A percentile compares a stretch with the other conserved stretches of the same genome.
These are phyloP conservation scores for Protobothrops flavoviridis DNA, from an alignment of 2,113 vertebrate genomes.

Conservation along the genomic window DNA sequence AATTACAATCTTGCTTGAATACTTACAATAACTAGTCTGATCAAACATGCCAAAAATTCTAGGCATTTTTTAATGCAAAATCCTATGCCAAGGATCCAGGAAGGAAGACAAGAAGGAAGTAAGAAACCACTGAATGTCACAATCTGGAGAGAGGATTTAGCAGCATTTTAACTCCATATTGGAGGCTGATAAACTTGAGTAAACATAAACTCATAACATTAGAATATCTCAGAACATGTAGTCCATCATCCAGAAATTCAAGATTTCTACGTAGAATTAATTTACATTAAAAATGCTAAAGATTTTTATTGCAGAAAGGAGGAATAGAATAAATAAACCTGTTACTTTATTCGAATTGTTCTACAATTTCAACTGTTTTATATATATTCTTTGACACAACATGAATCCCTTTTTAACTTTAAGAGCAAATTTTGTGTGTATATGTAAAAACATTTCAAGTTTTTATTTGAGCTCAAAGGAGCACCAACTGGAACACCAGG, in stretches of 20 bases:
- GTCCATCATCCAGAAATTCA: constrained; percentile 6
- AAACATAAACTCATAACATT: constrained; percentile 12
- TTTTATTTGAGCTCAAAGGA: background rate
- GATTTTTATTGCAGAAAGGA: background rate
- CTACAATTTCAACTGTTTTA: background rate
- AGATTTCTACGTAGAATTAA: background rate
- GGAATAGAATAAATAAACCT: background rate
- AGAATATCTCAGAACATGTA: background rate
- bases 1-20: background rate
- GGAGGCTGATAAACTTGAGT: background rate
- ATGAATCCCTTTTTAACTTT: background rate
- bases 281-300: background rate
- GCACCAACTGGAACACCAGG: background rate
- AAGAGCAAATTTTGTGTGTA: background rate
- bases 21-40: background rate
- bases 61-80: constrained; percentile 33
- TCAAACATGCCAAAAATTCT: constrained; percentile 19
- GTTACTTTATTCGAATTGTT: background rate
- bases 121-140: background rate
- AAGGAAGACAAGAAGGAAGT: background rate
- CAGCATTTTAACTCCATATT: constrained; percentile 8
- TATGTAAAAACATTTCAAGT: background rate
- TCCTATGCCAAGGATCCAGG: background rate
- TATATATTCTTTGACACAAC: background rate
- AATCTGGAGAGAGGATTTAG: constrained; percentile 27